Evolutionary conservation across 2,797 vertebrate genomes (phyloP), one percentile per base, ranked within the genome.

Genomic region (Peromyscus nudipes): DNA sequence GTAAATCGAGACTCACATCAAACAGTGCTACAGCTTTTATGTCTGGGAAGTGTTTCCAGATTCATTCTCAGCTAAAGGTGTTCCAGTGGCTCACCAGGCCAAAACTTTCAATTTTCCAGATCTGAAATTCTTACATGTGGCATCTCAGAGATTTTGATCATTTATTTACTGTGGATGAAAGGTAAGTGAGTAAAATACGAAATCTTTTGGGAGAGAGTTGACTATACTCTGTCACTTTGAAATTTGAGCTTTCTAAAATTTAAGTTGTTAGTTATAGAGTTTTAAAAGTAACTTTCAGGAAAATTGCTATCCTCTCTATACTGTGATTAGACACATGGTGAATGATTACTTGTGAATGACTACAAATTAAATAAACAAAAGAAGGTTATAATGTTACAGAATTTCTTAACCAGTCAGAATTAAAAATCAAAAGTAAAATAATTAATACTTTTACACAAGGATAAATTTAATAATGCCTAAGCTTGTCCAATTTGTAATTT

Each of bases 221-320:
- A 34, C 21, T 75, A 4, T 65, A 2, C 7, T 49, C 17, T 94
- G 62, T 80, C 55, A 93, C 92, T 93, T 90, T 94, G 89, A 97
- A 88, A 31, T 71, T 77, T 37, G 75, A 92, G 40, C 12, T 8
- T 92, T 91, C 43, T 82, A 89, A 94, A 95, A 91, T 93, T 93
- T 83, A 90, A 14, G 27, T 79, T 93, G 12, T 49, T 86, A 92
- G 86, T 81, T 29, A 57, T 91, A 75, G 25, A 88, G 31, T 60
- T 96, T 85, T 95, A 96, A 92, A 94, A 95, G 21, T 14, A 73
- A 86, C 10, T 73, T 91, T 86, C 14, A 87, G 75, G 23, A 84
- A 92, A 96, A 21, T 67, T 46, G 13, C 83, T 95, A 95, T n/a
- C 9, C n/a, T 64, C 3, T 80, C 27, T 55, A 2, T 19, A 9